phyloP scores from a whole-genome alignment of 1,140 invertebrate species.

The Carposina sasakii region DNA sequence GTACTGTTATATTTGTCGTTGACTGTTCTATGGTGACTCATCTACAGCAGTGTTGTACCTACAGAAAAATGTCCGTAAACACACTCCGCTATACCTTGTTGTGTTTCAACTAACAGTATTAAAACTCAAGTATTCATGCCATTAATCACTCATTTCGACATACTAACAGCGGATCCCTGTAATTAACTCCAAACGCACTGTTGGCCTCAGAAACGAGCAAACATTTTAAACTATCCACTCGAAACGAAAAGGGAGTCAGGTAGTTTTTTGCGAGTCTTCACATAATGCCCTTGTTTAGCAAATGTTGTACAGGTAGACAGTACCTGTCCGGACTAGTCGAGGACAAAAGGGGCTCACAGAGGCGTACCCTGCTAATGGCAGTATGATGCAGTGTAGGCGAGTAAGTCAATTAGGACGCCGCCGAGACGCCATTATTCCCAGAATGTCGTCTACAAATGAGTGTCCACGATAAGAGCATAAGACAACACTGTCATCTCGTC shows the following conservation, averaged over 20 bases:
- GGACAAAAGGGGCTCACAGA: constrained; percentile 63
- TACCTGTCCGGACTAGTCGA: constrained; percentile 51
- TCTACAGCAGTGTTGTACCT: neutral
- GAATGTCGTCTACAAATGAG: constrained; percentile 67
- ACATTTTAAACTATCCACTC: constrained; percentile 8
- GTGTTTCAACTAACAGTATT: constrained; percentile 1
- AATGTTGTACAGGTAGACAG: constrained; percentile 44
- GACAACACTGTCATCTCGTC: constrained; percentile 41
- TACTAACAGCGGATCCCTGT: constrained; percentile 29
- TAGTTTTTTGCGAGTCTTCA: constrained; percentile 47
- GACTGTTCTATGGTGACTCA: constrained; percentile 57
- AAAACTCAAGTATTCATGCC: constrained; percentile 15
- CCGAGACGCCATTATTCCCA: constrained; percentile 64
- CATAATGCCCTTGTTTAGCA: constrained; percentile 36
- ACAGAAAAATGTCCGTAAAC: constrained; percentile 1
- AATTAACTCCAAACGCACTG: constrained; percentile 24
- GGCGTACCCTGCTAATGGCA: constrained; percentile 51
- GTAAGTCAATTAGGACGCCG: constrained; percentile 68
- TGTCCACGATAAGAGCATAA: constrained; percentile 53
- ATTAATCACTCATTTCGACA: constrained; percentile 36
- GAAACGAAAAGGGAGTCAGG: constrained; percentile 35
- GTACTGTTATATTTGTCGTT: constrained; percentile 41
- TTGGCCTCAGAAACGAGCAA: constrained; percentile 13
- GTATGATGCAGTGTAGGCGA: constrained; percentile 60
- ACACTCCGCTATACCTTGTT: constrained; percentile 3